Percentiles rank a stretch among this genome's conserved stretches.
phyloP scores from a whole-genome alignment of 2,797 vertebrate species.

The Sebastes minor region DNA sequence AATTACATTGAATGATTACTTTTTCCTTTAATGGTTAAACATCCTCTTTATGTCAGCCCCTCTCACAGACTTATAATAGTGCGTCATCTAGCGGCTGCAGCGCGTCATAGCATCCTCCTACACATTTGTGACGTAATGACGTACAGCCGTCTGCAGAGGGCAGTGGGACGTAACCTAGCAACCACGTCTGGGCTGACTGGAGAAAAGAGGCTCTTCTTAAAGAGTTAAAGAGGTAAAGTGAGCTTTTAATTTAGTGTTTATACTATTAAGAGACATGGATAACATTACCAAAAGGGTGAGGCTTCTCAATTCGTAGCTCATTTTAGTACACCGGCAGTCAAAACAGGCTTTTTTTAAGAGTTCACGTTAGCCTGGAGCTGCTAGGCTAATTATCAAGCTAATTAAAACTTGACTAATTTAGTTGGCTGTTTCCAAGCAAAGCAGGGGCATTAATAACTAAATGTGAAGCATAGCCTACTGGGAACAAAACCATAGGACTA shows the following conservation, averaged over 20 bases:
- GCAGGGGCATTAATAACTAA: background rate
- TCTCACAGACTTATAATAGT: background rate
- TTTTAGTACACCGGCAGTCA: background rate
- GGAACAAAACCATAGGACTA: background rate
- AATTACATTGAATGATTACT: background rate
- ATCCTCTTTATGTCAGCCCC: background rate
- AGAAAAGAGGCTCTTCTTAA: background rate
- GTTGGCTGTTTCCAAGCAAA: background rate
- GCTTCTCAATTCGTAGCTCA: background rate
- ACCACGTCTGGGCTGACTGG: rapidly evolving
- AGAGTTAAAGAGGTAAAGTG: background rate
- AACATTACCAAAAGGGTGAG: background rate
- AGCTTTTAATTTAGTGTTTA: background rate
- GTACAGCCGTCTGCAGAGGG: constrained; percentile 4
- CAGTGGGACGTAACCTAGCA: background rate
- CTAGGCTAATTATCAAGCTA: constrained; percentile 31
- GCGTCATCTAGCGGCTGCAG: constrained; percentile 3
- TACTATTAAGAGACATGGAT: background rate
- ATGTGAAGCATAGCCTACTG: background rate
- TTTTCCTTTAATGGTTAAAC: background rate
- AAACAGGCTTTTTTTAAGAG: background rate
- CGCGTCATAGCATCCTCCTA: rapidly evolving
- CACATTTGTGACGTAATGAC: background rate
- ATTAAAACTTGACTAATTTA: constrained; percentile 15
- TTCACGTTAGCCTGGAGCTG: constrained; percentile 6